phyloP scores from a whole-genome alignment of 2,797 vertebrate genomes.

The Synanceia verrucosa region DNA sequence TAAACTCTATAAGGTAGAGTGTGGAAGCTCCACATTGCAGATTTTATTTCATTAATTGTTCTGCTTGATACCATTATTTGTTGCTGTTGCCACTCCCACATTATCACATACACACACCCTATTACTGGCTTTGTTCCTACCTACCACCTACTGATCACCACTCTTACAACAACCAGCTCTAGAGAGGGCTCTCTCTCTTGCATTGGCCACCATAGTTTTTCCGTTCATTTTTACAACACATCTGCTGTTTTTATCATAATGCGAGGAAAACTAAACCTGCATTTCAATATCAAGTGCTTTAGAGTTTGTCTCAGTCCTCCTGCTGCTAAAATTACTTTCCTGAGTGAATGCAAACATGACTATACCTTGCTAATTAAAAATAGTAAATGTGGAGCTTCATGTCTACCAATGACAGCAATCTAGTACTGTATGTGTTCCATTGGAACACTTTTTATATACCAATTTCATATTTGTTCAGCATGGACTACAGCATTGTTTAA shows the following conservation, averaged over 20 bases:
- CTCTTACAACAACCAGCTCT: too few relatives aligned
- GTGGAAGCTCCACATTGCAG: slow-evolving; percentile 13
- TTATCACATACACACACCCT: too few relatives aligned
- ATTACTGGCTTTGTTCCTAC: too few relatives aligned
- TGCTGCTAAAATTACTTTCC: neutral
- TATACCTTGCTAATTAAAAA: neutral
- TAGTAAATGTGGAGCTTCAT: neutral
- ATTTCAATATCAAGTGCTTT: neutral
- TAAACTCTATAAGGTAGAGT: slow-evolving; percentile 32
- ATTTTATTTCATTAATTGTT: too few relatives aligned
- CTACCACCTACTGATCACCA: too few relatives aligned
- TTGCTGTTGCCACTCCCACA: too few relatives aligned
- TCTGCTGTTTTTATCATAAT: too few relatives aligned
- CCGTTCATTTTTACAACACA: too few relatives aligned
- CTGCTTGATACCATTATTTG: too few relatives aligned
- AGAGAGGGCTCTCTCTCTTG: too few relatives aligned
- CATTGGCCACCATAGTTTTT: too few relatives aligned
- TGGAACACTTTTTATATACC: neutral
- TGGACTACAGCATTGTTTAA: slow-evolving; percentile 7
- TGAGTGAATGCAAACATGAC: neutral
- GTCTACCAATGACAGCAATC: neutral
- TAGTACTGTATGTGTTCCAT: neutral
- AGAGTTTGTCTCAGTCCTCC: neutral
- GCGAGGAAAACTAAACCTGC: too few relatives aligned
- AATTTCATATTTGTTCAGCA: slow-evolving; percentile 1